These are phyloP conservation scores for Toxotes lorentzi DNA, from an alignment of 2,797 vertebrate genomes.

Conservation along the genomic window DNA sequence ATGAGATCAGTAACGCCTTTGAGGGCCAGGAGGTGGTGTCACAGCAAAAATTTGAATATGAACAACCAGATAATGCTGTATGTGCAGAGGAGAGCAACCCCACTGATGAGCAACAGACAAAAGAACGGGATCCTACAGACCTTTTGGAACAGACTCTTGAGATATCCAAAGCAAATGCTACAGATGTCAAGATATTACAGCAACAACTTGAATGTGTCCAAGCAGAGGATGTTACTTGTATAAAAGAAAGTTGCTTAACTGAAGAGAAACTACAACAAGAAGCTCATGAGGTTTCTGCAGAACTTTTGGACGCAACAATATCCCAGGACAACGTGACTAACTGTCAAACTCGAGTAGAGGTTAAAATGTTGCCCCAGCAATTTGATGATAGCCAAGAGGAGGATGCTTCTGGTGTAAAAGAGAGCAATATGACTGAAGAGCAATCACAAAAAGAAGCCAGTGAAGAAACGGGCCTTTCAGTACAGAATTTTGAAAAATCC, in stretches of 20 bases:
- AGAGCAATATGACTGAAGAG: slow-evolving; percentile 16
- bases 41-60: slow-evolving; percentile 31
- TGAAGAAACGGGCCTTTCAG: slow-evolving; percentile 5
- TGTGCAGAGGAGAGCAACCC: slow-evolving; percentile 26
- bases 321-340: not conserved
- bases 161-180: slow-evolving; percentile 17
- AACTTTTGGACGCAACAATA: slow-evolving; percentile 4
- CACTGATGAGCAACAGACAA: slow-evolving; percentile 28
- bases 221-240: slow-evolving; percentile 29
- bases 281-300: slow-evolving; percentile 6
- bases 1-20: slow-evolving; percentile 10
- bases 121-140: slow-evolving; percentile 15
- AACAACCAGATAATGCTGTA: slow-evolving; percentile 14
- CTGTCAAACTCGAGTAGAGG: slow-evolving; percentile 15
- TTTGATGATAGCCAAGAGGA: slow-evolving; percentile 7
- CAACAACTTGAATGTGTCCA: slow-evolving; percentile 20
- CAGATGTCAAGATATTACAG: slow-evolving; percentile 21
- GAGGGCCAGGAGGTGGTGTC: slow-evolving; percentile 19
- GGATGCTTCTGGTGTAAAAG: slow-evolving; percentile 9
- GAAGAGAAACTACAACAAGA: slow-evolving; percentile 36
- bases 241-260: slow-evolving; percentile 16
- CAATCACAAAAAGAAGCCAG: slow-evolving; percentile 14
- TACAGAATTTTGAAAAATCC: slow-evolving; percentile 10
- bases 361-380: slow-evolving; percentile 10
- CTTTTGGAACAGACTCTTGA: slow-evolving; percentile 25